These are phyloP conservation scores for Numida meleagris DNA, from an alignment of 2,113 vertebrate species.

Conservation along the genomic window DNA sequence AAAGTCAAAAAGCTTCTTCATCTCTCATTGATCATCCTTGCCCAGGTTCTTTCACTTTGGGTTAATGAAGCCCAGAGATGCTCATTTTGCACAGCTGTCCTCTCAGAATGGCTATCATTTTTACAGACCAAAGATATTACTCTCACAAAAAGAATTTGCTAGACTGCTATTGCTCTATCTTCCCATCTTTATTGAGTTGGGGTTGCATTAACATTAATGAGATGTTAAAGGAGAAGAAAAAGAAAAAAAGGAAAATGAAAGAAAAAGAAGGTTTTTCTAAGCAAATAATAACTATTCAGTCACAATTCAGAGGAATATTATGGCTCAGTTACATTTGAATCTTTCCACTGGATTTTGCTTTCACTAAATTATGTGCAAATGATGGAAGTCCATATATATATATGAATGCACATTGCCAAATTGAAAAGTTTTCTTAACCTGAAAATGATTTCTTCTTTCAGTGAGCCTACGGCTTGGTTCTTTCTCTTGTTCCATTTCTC, in stretches of 20 bases:
- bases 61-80: not conserved
- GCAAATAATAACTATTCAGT: conserved; percentile 60
- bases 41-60: not conserved
- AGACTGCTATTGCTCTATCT: conserved; percentile 33
- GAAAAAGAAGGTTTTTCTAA: not conserved
- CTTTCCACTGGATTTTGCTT: conserved; percentile 26
- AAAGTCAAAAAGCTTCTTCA: not conserved
- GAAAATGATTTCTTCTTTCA: conserved; percentile 66
- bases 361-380: conserved; percentile 49
- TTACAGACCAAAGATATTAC: not conserved
- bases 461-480: conserved; percentile 5
- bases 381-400: conserved; percentile 36
- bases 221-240: conserved; percentile 14
- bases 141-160: conserved; percentile 51
- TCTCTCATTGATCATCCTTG: not conserved
- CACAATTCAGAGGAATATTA: conserved; percentile 56
- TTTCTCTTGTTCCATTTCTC: not conserved
- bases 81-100: conserved; percentile 19
- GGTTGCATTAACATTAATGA: conserved; percentile 65
- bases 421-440: conserved; percentile 66
- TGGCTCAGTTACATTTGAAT: conserved; percentile 19
- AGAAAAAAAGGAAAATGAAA: not conserved
- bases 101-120: not conserved
- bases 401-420: conserved; percentile 23
- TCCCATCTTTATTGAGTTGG: conserved; percentile 29